Conservation (phyloP, 2,888 invertebrate genomes). For the Nudaria mundana region DNA sequence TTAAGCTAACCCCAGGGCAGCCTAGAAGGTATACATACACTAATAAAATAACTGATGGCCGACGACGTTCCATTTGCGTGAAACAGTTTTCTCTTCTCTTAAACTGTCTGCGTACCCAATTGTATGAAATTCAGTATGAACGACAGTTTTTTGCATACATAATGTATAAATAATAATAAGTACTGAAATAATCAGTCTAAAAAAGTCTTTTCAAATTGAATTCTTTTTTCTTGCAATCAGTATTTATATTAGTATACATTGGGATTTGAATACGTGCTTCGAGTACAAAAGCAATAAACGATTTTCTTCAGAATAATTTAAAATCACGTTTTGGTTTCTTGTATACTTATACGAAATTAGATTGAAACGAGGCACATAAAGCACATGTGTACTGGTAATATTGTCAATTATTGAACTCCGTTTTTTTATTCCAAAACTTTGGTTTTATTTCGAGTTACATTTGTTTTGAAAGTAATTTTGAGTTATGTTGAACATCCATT, state of each 20-base stretch:
- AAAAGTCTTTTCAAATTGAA: no score
- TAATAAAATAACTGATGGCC: no score
- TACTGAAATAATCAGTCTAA: no score
- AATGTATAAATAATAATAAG: no score
- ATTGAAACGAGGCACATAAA: slow-evolving; percentile 22
- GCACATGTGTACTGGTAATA: slow-evolving; percentile 1
- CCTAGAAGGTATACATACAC: no score
- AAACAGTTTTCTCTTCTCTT: no score
- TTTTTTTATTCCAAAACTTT: background rate
- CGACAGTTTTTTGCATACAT: no score
- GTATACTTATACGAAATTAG: slow-evolving; percentile 25
- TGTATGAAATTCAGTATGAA: no score
- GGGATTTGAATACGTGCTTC: slow-evolving; percentile 19
- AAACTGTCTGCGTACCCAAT: no score
- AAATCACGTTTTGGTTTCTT: slow-evolving; percentile 26
- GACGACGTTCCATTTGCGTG: no score
- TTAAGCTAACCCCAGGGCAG: no score
- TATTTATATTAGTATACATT: slow-evolving; percentile 8
- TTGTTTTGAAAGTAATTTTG: no score
- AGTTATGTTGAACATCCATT: background rate
- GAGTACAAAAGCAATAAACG: slow-evolving; percentile 14
- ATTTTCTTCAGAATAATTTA: slow-evolving; percentile 26
- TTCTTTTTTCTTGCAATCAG: slow-evolving; percentile 6
- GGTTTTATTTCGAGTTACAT: background rate
- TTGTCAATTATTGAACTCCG: background rate